Percentiles rank a stretch among this genome's conserved stretches.
Conservation (phyloP, 2,113 vertebrate genomes). For the Tragelaphus scriptus region DNA sequence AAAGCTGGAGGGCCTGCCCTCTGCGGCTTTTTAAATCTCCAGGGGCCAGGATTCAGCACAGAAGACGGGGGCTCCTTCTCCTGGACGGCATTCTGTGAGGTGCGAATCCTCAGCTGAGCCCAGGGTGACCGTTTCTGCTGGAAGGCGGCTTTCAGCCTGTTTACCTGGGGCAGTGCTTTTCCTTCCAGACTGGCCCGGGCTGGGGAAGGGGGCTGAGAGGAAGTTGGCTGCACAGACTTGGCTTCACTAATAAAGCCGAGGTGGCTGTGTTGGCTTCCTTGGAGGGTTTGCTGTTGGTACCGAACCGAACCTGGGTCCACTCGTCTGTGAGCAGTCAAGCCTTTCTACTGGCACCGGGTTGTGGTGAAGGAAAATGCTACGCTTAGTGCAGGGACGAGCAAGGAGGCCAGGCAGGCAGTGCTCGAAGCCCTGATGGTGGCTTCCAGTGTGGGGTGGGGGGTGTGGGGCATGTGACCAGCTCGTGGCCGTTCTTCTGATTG, state of each 20-base stretch:
- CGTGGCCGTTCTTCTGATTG: background rate
- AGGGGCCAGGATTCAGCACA: background rate
- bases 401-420: background rate
- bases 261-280: background rate
- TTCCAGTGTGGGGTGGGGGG: fast-evolving
- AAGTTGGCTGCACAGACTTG: too few relatives aligned
- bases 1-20: background rate
- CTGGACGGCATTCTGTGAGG: background rate
- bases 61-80: background rate
- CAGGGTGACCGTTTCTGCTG: background rate
- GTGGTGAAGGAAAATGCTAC: background rate
- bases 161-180: fast-evolving
- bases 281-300: background rate
- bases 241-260: background rate
- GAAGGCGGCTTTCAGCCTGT: background rate
- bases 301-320: fast-evolving
- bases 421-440: background rate
- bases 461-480: background rate
- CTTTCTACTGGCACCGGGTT: background rate
- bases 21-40: background rate
- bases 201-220: background rate
- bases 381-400: background rate
- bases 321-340: background rate
- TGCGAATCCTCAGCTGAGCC: fast-evolving
- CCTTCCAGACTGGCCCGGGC: background rate